These are phyloP conservation scores for Saxicola maurus DNA, from an alignment of 2,797 vertebrate species.

Conservation along the genomic window DNA sequence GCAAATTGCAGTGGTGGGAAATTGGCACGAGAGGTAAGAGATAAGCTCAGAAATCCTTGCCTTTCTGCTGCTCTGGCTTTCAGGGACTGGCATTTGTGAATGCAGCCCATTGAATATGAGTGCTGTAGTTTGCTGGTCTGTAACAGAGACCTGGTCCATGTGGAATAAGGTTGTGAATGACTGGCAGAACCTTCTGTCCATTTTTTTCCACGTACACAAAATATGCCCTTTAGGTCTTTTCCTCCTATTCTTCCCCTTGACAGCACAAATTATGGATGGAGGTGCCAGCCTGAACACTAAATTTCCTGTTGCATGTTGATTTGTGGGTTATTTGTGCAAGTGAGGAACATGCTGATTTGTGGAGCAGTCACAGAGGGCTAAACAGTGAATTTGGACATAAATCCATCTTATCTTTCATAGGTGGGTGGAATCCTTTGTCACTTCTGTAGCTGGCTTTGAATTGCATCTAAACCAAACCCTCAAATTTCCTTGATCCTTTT, in stretches of 20 bases:
- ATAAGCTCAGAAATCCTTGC: constrained; percentile 7
- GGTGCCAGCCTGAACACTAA: constrained; percentile 13
- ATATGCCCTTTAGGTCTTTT: constrained; percentile 41
- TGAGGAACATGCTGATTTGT: not conserved
- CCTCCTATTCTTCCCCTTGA: constrained; percentile 22
- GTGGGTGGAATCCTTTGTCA: not conserved
- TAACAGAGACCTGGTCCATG: not conserved
- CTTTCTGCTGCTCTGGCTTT: constrained; percentile 16
- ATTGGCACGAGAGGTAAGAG: not conserved
- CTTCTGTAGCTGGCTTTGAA: not conserved
- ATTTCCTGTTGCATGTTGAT: constrained; percentile 16
- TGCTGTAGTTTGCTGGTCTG: not conserved
- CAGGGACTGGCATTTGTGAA: constrained; percentile 7
- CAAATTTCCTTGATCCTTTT: not conserved
- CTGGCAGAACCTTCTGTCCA: constrained; percentile 25
- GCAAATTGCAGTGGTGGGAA: constrained; percentile 1
- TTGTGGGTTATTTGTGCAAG: not conserved
- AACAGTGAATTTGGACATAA: not conserved
- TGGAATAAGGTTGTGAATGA: constrained; percentile 19
- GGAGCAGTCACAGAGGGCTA: not conserved
- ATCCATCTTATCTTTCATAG: not conserved
- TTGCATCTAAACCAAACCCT: not conserved
- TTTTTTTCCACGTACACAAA: not conserved
- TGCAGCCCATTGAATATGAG: not conserved
- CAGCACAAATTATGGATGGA: not conserved